phyloP scores from a whole-genome alignment of 2,797 vertebrate species.

The Pyrocephalus nanus region DNA sequence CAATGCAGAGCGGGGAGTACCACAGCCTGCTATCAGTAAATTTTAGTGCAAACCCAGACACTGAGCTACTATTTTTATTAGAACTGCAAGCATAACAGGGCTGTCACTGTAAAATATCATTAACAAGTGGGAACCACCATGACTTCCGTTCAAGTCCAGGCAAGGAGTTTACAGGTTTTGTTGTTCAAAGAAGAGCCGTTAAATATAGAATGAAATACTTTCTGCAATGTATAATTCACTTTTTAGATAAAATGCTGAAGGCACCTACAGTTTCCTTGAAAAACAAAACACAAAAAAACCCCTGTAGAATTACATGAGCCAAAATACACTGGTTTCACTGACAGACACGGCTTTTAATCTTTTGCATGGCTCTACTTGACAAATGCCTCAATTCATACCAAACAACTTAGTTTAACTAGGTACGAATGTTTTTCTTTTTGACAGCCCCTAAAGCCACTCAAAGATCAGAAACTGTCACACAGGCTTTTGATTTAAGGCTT shows the following conservation, averaged over 20 bases:
- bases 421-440: neutral
- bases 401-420: neutral
- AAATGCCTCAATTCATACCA: neutral
- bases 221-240: constrained; percentile 31
- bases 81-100: neutral
- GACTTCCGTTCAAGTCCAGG: neutral
- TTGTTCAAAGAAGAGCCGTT: constrained; percentile 45
- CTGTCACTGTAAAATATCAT: constrained; percentile 39
- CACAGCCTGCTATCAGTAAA: neutral
- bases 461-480: constrained; percentile 7
- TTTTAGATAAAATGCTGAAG: constrained; percentile 38
- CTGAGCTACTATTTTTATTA: constrained; percentile 32
- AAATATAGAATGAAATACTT: constrained; percentile 37
- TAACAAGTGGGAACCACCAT: neutral
- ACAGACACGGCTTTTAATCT: constrained; percentile 27
- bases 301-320: neutral
- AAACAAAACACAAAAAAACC: neutral
- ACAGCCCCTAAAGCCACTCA: neutral
- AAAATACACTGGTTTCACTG: constrained; percentile 4
- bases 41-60: neutral
- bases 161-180: neutral
- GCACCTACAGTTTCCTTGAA: constrained; percentile 7
- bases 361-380: constrained; percentile 10
- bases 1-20: neutral
- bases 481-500: constrained; percentile 24